Evolutionary conservation across 2,797 vertebrate species (phyloP), one percentile per base, ranked within the genome.

Genomic region (Sardinella longiceps): DNA sequence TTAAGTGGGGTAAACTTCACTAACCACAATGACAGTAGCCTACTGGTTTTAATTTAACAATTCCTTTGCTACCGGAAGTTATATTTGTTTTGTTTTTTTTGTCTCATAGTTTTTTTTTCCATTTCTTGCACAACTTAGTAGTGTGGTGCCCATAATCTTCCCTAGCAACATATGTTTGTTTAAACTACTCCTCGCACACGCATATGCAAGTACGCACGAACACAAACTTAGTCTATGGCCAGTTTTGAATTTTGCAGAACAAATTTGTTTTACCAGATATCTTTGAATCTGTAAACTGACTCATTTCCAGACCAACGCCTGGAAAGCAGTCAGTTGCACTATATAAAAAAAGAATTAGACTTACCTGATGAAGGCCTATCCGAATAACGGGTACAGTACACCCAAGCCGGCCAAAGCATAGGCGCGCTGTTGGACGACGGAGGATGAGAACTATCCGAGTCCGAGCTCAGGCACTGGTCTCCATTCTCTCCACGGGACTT

Each of bases 371-470:
- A 99, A 88, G 98, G 98, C 93, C 98, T 95, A 95, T 99, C 98
- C 88, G 98, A 99, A 94, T 99, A 99, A 87, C 98, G 95, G 92
- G 98, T 99, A 95, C 98, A 99, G 94, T 99, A 99, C 84, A 99
- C 98, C 98, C 98, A 99, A 87, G 98, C 98, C 86, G 98, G 98
- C 98, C 98, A 99, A 86, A 99, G 95, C 97, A 99, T 98, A 88
- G 96, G 95, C 92, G 98, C 95, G n/a, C 88, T 89, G 84, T 87
- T 84, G 90, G 91, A 97, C 83, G 97, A 95, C 94, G 97, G 94
- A 95, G 97, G 94, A 94, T 98, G 97, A 87, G 98, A 98, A 95
- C 96, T 98, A 95, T 99, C 98, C 91, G 98, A 97, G 93, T 99
- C 98, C 84, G 98, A 98, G 96, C 97, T 97, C 94, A 97, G 93